A percentile compares a stretch with the other conserved stretches of the same genome.
Evolutionary conservation across 1,140 invertebrate genomes (phyloP).

Genomic region (Latrodectus geometricus): DNA sequence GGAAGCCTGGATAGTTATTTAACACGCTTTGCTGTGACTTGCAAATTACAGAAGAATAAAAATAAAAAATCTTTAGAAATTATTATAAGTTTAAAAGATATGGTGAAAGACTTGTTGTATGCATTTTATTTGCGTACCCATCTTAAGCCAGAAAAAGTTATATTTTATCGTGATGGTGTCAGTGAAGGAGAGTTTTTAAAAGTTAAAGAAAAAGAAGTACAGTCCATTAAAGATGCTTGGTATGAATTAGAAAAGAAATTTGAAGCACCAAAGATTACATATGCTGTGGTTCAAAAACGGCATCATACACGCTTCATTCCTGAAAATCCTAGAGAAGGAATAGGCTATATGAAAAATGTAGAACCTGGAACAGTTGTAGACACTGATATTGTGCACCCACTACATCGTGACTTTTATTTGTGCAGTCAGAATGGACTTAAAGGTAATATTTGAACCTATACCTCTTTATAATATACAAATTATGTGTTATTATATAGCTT

Average conservation of each 20-base stretch:
- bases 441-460: too few species aligned
- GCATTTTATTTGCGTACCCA: conserved; percentile 63
- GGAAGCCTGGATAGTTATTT: conserved; percentile 62
- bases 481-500: not conserved
- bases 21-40: conserved; percentile 60
- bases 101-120: conserved; percentile 75
- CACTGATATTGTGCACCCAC: conserved; percentile 81
- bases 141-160: conserved; percentile 68
- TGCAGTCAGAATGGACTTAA: conserved; percentile 76
- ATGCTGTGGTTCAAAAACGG: conserved; percentile 65
- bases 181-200: conserved; percentile 71
- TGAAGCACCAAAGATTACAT: conserved; percentile 63
- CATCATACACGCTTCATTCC: conserved; percentile 63
- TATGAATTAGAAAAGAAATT: conserved; percentile 69
- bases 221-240: conserved; percentile 61
- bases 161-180: conserved; percentile 71
- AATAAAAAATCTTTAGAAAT: conserved; percentile 60
- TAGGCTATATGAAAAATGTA: conserved; percentile 75
- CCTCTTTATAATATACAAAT: not conserved
- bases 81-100: conserved; percentile 75
- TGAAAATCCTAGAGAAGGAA: conserved; percentile 62
- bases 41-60: conserved; percentile 59
- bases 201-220: conserved; percentile 64
- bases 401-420: conserved; percentile 87
- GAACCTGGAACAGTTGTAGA: conserved; percentile 88